Base-by-base conservation (phyloP, 1,140 invertebrate species). In the Hylyphantes graminicola region DNA sequence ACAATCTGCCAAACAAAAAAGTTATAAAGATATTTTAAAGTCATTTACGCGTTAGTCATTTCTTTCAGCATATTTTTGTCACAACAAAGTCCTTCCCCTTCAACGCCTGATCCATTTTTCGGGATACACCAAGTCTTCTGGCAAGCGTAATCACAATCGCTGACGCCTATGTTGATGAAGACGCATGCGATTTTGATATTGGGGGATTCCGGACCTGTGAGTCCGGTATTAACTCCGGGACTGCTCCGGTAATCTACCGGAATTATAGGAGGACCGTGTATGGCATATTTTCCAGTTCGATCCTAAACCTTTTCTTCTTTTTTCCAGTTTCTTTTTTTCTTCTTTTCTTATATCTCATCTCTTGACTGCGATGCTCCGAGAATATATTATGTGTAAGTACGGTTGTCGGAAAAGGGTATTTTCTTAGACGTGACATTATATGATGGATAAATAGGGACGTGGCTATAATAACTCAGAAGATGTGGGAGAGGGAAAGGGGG, bases 161-260 rank as follows among this genome's bases (percentile, higher is more conserved):
- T 83, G 80, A 83, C 80, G 75, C 64, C 70, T 65, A 83, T 74
- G 72, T 59, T 83, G 80, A 83, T 83, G 80, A 83, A 83, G 80
- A 83, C 75, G 65, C 80, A 83, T 83, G 72, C 80, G 80, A 83
- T 83, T 83, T 83, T 83, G 80, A 83, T 83, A 83, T 83, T 72
- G 19, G 51, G 72, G 80, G 80, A 83, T 83, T 83, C 80, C 50
- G 72, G 72, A 11, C 19, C 50, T 55, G 59, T 75, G 72, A 75
- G 80, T 75, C 72, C 70, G 13, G 80, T 70, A 83, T 83, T 83
- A 83, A 83, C 80, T 83, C 80, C 70, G 59, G 57, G 80, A 74
- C 80, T 83, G 70, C 80, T 83, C 70, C 70, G 70, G 80, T 83
- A 83, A 83, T 83, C 80, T 67, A 70, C 21, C 63, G 80, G 72